A percentile compares a stretch with the other conserved stretches of the same genome.
phyloP scores from a whole-genome alignment of 2,113 vertebrate genomes.

The Zapus hudsonius region DNA sequence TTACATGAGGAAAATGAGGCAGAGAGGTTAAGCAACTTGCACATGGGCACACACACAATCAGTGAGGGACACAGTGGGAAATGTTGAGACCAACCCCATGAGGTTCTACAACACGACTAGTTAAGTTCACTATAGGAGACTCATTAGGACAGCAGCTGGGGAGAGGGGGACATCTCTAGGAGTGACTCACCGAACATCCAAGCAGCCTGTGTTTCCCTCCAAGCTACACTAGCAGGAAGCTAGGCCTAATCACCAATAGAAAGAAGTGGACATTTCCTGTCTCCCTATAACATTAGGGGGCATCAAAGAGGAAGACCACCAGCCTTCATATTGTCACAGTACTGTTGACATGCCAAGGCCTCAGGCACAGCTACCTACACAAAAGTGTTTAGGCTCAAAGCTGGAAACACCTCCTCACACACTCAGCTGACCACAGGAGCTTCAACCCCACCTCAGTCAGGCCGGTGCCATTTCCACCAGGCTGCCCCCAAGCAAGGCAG shows the following conservation, averaged over 20 bases:
- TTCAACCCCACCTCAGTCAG: neutral
- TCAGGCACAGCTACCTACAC: neutral
- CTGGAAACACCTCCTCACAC: neutral
- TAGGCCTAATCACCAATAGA: accelerated
- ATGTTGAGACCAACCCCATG: accelerated
- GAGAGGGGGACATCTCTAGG: too few relatives aligned
- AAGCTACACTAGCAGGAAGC: neutral
- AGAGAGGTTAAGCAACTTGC: accelerated
- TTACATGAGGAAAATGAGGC: neutral
- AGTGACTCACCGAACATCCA: neutral
- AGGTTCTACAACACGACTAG: neutral
- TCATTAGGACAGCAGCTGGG: neutral
- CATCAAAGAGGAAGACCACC: neutral
- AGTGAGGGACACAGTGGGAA: accelerated
- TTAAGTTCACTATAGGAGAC: neutral
- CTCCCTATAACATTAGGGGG: accelerated
- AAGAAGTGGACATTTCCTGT: neutral
- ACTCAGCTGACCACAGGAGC: neutral
- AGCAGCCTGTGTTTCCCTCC: neutral
- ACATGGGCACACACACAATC: neutral
- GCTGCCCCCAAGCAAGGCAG: accelerated
- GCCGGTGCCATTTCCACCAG: neutral
- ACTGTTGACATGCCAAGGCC: neutral
- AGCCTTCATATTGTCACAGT: neutral
- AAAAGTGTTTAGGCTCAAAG: neutral